These are phyloP conservation scores for Anneissia japonica DNA, from an alignment of 35 echinoderm and acorn worm species.

Conservation along the genomic window DNA sequence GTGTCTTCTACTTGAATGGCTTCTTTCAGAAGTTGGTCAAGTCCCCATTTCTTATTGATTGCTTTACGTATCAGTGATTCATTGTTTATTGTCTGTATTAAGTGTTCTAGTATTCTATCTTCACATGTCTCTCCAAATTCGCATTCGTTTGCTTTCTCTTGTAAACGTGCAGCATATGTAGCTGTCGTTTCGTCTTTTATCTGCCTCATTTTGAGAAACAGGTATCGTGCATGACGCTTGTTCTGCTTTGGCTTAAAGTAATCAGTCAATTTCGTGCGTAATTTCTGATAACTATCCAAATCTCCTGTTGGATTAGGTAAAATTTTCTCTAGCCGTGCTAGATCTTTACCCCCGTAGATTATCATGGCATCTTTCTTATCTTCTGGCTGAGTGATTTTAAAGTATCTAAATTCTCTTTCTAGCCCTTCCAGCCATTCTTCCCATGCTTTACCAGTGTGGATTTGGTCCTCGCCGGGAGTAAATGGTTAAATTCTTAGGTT, in stretches of 20 bases:
- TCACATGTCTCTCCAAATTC: conserved; percentile 35
- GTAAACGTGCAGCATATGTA: conserved; percentile 40
- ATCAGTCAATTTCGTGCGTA: conserved; percentile 40
- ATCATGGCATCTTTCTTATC: conserved; percentile 55
- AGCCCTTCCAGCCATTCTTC: conserved; percentile 51
- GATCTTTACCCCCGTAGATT: conserved; percentile 53
- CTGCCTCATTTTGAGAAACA: conserved; percentile 36
- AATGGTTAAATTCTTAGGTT: conserved; percentile 46
- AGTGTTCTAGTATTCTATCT: conserved; percentile 56
- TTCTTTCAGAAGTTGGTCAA: too few species aligned
- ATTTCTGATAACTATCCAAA: conserved; percentile 23
- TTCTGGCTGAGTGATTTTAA: conserved; percentile 10
- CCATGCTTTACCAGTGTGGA: conserved; percentile 35
- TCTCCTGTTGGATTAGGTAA: conserved; percentile 10
- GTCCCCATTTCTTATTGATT: too few species aligned
- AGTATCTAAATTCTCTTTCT: conserved; percentile 56
- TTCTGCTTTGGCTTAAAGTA: conserved; percentile 51
- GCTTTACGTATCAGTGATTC: conserved; percentile 21
- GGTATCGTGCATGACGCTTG: conserved; percentile 42
- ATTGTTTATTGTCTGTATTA: conserved; percentile 37
- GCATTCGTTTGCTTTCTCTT: conserved; percentile 53
- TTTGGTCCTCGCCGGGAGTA: conserved; percentile 36
- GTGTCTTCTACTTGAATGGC: too few species aligned
- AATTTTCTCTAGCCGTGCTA: conserved; percentile 41
- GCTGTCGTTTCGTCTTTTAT: conserved; percentile 18